Conservation (phyloP, 2,113 vertebrate genomes). For the Saimiri boliviensis region DNA sequence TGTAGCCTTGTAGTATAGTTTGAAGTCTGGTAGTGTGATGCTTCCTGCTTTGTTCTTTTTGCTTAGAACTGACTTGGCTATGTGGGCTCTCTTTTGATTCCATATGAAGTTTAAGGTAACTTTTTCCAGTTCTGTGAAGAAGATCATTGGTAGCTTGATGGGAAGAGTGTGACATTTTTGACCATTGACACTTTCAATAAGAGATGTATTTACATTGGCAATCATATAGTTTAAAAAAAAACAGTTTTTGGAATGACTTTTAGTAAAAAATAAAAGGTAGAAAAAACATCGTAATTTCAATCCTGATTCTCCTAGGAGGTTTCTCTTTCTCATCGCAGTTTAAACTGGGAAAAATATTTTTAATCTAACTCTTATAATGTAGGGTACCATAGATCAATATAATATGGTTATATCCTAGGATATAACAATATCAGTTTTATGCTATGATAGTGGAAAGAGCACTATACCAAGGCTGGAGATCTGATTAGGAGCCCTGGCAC, state of each 20-base stretch:
- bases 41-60: no score
- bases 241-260: background rate
- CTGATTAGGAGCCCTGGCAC: background rate
- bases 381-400: background rate
- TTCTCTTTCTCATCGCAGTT: background rate
- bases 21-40: no score
- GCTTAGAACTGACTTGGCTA: no score
- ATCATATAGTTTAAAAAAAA: background rate
- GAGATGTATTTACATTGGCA: background rate
- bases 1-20: no score
- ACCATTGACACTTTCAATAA: background rate
- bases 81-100: no score
- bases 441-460: background rate
- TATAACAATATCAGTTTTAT: background rate
- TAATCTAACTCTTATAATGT: background rate
- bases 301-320: background rate
- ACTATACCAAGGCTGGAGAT: background rate
- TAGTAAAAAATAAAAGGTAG: background rate
- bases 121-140: no score
- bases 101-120: no score
- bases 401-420: background rate
- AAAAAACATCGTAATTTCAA: background rate
- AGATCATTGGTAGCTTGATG: no score
- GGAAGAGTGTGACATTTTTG: background rate
- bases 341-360: background rate